These are phyloP conservation scores for Venusia cambrica DNA, from an alignment of 2,888 invertebrate genomes.

Conservation along the genomic window DNA sequence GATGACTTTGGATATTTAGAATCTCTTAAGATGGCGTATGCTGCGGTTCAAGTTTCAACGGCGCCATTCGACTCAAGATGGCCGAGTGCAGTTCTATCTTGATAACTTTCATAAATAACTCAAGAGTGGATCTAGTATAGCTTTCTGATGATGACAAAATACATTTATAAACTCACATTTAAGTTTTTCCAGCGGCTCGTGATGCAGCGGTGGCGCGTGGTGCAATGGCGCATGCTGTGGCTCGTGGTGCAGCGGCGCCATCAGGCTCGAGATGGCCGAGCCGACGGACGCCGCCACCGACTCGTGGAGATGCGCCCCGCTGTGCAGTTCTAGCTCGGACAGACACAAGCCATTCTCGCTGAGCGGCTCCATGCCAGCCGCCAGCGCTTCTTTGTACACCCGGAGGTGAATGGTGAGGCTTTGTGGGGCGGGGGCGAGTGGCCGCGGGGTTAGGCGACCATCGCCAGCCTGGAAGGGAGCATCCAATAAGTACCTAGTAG, in stretches of 20 bases:
- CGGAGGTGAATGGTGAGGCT: conserved; percentile 78
- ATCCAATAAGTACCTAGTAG: too few species aligned
- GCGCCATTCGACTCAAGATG: too few species aligned
- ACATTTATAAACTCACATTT: conserved; percentile 92
- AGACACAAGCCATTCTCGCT: conserved; percentile 87
- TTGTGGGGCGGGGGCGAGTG: conserved; percentile 35
- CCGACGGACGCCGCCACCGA: conserved; percentile 77
- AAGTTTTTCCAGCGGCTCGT: conserved; percentile 88
- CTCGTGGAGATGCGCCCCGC: conserved; percentile 73
- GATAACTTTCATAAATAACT: too few species aligned
- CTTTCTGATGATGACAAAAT: too few species aligned
- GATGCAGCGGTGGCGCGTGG: conserved; percentile 82
- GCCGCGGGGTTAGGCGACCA: conserved; percentile 36
- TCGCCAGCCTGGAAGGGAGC: conserved; percentile 22
- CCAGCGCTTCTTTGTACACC: conserved; percentile 81
- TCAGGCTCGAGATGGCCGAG: conserved; percentile 78
- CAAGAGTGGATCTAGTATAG: too few species aligned
- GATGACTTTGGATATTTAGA: too few species aligned
- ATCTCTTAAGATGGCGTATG: too few species aligned
- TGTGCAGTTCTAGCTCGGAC: conserved; percentile 84
- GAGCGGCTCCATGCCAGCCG: conserved; percentile 86
- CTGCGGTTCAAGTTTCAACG: too few species aligned
- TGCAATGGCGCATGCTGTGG: conserved; percentile 80
- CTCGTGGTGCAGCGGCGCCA: conserved; percentile 79
- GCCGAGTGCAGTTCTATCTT: too few species aligned